A percentile compares a stretch with the other conserved stretches of the same genome.
phyloP scores from a whole-genome alignment of 1,140 invertebrate species.

The Drosophila littoralis region DNA sequence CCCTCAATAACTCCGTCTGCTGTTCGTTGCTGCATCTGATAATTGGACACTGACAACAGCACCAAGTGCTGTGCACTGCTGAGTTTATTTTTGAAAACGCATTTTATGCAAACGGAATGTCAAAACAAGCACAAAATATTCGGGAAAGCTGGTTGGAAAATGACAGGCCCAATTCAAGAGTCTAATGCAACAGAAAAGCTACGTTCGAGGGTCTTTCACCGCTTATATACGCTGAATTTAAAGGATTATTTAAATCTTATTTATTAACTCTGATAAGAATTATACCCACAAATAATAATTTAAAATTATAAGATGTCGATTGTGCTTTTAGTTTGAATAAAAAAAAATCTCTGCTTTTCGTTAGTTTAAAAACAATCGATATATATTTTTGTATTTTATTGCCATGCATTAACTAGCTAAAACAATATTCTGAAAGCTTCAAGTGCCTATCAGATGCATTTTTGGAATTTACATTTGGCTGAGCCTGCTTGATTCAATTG shows the following conservation, averaged over 20 bases:
- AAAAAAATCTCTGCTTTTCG: neutral
- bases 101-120: constrained; percentile 38
- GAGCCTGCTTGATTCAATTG: constrained; percentile 31
- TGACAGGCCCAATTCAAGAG: neutral
- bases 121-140: constrained; percentile 43
- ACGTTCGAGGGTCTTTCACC: neutral
- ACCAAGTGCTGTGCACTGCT: constrained; percentile 39
- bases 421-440: constrained; percentile 2
- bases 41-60: constrained; percentile 67
- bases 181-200: neutral
- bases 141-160: constrained; percentile 5
- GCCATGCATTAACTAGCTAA: neutral
- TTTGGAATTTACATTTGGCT: constrained; percentile 17
- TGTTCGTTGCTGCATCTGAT: constrained; percentile 61
- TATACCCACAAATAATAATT: too few species aligned
- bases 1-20: constrained; percentile 36
- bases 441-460: constrained; percentile 30
- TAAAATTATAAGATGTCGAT: too few species aligned
- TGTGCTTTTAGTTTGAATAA: neutral
- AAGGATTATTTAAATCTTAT: too few species aligned
- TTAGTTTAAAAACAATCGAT: neutral
- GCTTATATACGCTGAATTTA: too few species aligned
- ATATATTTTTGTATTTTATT: neutral
- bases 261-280: too few species aligned
- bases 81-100: constrained; percentile 62